Evolutionary conservation across 1,140 invertebrate species (phyloP).

Genomic region (Sinella curviseta): DNA sequence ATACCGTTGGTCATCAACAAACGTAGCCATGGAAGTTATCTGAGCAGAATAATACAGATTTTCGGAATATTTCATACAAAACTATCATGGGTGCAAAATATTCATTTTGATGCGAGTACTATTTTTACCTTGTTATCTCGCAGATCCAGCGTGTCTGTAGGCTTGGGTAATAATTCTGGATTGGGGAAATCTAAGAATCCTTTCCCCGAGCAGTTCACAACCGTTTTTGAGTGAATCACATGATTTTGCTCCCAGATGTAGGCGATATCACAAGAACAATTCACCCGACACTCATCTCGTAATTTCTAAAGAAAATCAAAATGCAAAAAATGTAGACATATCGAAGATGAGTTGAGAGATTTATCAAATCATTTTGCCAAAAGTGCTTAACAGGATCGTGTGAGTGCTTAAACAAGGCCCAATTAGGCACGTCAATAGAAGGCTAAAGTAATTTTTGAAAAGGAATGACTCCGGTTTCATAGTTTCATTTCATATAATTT

Average conservation of each 20-base stretch:
- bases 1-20: slow-evolving; percentile 40
- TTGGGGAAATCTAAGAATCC: slow-evolving; percentile 59
- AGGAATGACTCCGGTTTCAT: no score
- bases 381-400: no score
- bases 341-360: no score
- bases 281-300: slow-evolving; percentile 43
- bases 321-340: no score
- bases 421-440: no score
- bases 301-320: slow-evolving; percentile 47
- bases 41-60: slow-evolving; percentile 10
- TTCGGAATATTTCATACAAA: no score
- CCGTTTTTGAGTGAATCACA: slow-evolving; percentile 40
- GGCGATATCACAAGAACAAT: slow-evolving; percentile 44
- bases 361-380: no score
- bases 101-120: no score
- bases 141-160: slow-evolving; percentile 61
- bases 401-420: no score
- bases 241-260: slow-evolving; percentile 50
- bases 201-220: slow-evolving; percentile 62
- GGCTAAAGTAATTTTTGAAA: no score
- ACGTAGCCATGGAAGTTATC: slow-evolving; percentile 43
- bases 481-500: no score
- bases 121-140: slow-evolving; percentile 62
- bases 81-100: no score
- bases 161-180: slow-evolving; percentile 59